Conservation (phyloP, 2,797 vertebrate species). For the Selene dorsalis region DNA sequence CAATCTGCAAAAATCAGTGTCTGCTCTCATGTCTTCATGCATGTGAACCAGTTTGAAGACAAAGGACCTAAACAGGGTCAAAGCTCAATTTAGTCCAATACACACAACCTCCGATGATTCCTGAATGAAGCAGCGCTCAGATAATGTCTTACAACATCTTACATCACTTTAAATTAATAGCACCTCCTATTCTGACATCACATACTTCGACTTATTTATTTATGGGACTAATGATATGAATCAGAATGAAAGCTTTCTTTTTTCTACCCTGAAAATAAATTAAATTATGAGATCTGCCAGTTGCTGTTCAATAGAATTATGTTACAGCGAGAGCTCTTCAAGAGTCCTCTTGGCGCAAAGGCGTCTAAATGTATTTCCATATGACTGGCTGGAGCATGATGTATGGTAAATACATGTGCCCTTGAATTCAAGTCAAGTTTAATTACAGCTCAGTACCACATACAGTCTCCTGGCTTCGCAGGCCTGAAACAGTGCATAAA, state of each 20-base stretch:
- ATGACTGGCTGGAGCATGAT: conserved; percentile 6
- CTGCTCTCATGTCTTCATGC: too few species aligned
- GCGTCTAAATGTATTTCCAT: conserved; percentile 58
- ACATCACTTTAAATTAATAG: conserved; percentile 41
- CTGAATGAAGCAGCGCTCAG: not conserved
- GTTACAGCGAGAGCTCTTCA: conserved; percentile 72
- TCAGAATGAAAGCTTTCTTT: conserved; percentile 62
- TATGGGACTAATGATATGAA: conserved; percentile 64
- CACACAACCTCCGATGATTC: conserved; percentile 3
- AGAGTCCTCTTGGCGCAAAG: conserved; percentile 71
- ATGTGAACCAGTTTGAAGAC: conserved; percentile 7
- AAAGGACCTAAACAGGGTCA: conserved; percentile 15
- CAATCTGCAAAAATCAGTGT: not conserved
- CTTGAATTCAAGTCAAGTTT: conserved; percentile 7
- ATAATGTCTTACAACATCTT: conserved; percentile 10
- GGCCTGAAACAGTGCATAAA: not conserved
- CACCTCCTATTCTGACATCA: conserved; percentile 26
- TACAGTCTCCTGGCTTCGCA: not conserved
- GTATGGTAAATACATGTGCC: not conserved
- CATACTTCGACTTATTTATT: conserved; percentile 63
- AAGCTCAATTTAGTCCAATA: conserved; percentile 35
- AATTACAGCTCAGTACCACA: not conserved
- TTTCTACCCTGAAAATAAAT: conserved; percentile 68
- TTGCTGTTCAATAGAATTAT: conserved; percentile 71
- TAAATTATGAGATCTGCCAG: conserved; percentile 77